Percentiles rank a stretch among this genome's conserved stretches.
These are phyloP conservation scores for Perca schrenkii DNA, from an alignment of 2,113 vertebrate genomes.

Conservation along the genomic window DNA sequence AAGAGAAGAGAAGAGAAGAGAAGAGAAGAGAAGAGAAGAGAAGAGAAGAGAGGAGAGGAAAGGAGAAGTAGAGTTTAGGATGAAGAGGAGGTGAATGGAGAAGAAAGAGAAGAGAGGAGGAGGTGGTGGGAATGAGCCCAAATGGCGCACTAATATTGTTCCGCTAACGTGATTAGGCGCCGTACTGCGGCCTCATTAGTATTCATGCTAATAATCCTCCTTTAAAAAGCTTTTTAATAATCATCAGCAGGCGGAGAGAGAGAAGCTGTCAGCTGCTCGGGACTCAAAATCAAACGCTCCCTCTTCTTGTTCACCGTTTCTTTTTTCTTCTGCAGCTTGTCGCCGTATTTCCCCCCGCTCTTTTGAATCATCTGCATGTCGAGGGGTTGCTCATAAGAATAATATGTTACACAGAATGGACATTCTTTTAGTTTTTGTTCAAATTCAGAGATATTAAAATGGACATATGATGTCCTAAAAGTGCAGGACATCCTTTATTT, in stretches of 20 bases:
- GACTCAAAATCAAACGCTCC: slow-evolving; percentile 22
- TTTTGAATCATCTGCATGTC: too few relatives aligned
- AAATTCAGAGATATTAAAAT: too few relatives aligned
- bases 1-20: too few relatives aligned
- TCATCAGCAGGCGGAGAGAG: slow-evolving; percentile 13
- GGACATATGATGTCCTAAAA: too few relatives aligned
- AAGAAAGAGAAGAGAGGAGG: not conserved
- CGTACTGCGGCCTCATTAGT: slow-evolving; percentile 61
- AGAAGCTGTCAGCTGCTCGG: slow-evolving; percentile 43
- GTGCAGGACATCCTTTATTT: too few relatives aligned
- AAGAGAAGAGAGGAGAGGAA: not conserved
- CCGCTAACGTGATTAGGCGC: slow-evolving; percentile 63
- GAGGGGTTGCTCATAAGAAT: too few relatives aligned
- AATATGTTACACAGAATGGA: too few relatives aligned
- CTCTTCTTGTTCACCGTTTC: not conserved
- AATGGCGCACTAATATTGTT: slow-evolving; percentile 64
- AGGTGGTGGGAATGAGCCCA: slow-evolving; percentile 61
- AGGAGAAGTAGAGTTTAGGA: not conserved
- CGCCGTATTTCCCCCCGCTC: too few relatives aligned
- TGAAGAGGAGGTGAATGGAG: not conserved
- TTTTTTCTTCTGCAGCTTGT: too few relatives aligned
- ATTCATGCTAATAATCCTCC: slow-evolving; percentile 73
- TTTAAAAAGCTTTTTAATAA: slow-evolving; percentile 61
- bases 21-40: not conserved
- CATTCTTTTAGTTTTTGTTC: too few relatives aligned